phyloP scores from a whole-genome alignment of 2,888 invertebrate species.

The Argyresthia goedartella region DNA sequence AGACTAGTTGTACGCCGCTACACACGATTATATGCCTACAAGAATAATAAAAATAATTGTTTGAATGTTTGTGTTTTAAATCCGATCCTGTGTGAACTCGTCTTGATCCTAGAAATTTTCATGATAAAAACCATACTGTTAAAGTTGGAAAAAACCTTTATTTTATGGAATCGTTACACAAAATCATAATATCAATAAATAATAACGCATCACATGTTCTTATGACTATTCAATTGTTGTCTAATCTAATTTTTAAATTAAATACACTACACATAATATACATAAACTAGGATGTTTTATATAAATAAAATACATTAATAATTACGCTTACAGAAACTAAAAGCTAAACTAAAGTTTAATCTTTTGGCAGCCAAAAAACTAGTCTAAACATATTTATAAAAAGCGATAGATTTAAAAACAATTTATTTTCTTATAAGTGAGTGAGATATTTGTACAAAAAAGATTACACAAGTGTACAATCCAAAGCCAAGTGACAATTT shows the following conservation, averaged over 20 bases:
- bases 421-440: background rate
- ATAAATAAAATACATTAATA: slow-evolving; percentile 19
- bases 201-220: slow-evolving; percentile 27
- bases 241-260: slow-evolving; percentile 42
- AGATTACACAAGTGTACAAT: background rate
- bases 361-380: slow-evolving; percentile 6
- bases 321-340: slow-evolving; percentile 19
- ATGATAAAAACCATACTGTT: background rate
- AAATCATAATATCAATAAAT: slow-evolving; percentile 13
- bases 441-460: slow-evolving; percentile 1
- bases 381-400: background rate
- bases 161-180: slow-evolving; percentile 47
- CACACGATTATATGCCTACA: slow-evolving; percentile 49
- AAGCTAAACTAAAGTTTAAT: slow-evolving; percentile 5
- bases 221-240: slow-evolving; percentile 34
- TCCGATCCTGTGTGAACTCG: slow-evolving; percentile 15
- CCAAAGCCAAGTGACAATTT: background rate
- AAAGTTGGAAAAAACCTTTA: slow-evolving; percentile 27
- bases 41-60: slow-evolving; percentile 65
- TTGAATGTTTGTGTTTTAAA: slow-evolving; percentile 40
- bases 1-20: slow-evolving; percentile 58
- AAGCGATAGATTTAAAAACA: background rate
- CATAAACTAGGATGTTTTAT: slow-evolving; percentile 21
- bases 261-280: slow-evolving; percentile 36
- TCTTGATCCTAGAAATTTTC: background rate